These are phyloP conservation scores for Apostichopus leukothele DNA, from an alignment of 53 echinoderm and acorn worm genomes.

Conservation along the genomic window DNA sequence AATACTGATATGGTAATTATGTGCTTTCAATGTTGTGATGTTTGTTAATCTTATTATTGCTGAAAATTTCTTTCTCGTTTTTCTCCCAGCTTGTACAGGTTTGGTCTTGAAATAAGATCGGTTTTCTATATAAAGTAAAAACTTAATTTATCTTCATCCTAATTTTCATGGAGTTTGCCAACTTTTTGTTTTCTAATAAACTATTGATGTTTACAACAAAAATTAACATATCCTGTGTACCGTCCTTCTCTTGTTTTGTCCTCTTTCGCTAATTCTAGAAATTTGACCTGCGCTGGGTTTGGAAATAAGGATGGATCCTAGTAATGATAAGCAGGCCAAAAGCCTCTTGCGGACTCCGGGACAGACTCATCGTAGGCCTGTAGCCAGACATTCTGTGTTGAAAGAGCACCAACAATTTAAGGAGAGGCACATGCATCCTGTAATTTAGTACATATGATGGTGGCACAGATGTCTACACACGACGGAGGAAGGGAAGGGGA, in stretches of 20 bases:
- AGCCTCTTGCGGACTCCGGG: no score
- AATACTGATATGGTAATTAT: background rate
- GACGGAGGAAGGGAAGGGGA: no score
- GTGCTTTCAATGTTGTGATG: constrained; percentile 34
- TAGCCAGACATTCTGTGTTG: no score
- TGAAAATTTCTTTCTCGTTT: background rate
- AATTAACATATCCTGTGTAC: background rate
- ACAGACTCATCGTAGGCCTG: no score
- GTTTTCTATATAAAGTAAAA: background rate
- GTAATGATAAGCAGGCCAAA: no score
- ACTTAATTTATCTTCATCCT: background rate
- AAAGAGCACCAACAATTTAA: no score
- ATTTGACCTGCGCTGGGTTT: no score
- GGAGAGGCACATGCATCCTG: no score
- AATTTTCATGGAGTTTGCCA: background rate
- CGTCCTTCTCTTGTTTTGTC: background rate
- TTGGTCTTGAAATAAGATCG: background rate
- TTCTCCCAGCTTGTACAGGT: background rate
- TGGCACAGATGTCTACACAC: no score
- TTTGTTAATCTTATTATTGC: background rate
- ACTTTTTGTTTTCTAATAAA: background rate
- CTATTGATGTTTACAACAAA: background rate
- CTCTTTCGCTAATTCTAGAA: no score
- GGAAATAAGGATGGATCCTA: no score
- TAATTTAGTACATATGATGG: no score